phyloP scores from a whole-genome alignment of 2,888 invertebrate genomes.

The Synergus itoensis region DNA sequence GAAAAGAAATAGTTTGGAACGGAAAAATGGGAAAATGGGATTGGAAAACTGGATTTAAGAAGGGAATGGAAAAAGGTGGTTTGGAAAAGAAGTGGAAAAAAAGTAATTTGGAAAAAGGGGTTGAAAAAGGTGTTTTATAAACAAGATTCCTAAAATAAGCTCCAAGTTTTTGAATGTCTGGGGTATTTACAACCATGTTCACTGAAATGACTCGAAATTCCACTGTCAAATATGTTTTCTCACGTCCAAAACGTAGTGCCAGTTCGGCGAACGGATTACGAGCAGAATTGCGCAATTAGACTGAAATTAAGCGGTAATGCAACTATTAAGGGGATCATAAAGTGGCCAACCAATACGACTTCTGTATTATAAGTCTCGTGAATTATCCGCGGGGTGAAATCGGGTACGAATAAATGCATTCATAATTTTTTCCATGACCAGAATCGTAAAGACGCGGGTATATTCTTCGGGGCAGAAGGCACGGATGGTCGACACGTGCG shows the following conservation, averaged over 20 bases:
- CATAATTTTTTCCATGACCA: background rate
- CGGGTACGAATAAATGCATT: constrained; percentile 1
- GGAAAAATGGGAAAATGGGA: no score
- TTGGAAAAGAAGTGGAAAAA: no score
- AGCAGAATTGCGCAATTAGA: constrained; percentile 34
- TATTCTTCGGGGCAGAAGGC: background rate
- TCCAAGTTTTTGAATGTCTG: background rate
- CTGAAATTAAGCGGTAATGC: constrained; percentile 27
- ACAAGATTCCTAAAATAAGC: background rate
- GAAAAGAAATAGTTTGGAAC: no score
- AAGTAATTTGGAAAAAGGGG: no score
- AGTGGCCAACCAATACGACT: background rate
- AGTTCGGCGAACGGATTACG: constrained; percentile 23
- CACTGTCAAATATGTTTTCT: constrained; percentile 13
- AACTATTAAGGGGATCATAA: constrained; percentile 13
- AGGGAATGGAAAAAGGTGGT: no score
- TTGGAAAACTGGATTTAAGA: no score
- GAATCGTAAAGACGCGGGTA: background rate
- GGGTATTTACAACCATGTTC: background rate
- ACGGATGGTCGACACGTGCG: background rate
- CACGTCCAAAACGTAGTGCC: constrained; percentile 6
- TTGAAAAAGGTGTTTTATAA: background rate
- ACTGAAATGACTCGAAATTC: background rate
- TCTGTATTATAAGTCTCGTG: background rate
- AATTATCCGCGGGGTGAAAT: background rate